Base-by-base conservation (phyloP, 1,140 invertebrate genomes). In the Drosophila sucinea region DNA sequence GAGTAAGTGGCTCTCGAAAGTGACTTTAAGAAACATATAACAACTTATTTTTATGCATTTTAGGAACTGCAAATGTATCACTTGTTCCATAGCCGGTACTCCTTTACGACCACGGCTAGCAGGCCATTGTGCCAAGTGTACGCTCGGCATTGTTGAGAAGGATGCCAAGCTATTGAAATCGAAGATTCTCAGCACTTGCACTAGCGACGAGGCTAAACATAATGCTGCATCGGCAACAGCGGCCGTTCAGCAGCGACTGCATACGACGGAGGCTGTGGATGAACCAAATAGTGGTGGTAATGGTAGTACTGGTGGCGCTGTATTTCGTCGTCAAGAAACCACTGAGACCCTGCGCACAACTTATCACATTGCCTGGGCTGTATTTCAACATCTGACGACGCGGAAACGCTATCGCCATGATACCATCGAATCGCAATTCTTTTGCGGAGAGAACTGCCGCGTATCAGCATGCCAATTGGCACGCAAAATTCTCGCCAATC, bases 321-420 rank as follows among this genome's bases (percentile, higher is more conserved):
- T 72, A 29, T 67, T 80, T 57, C 73, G 84, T 3, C 77, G 83
- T 3, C 83, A 79, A 29, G 70, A 81, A 1, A 72, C 81, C 65
- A 61, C 73, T 17, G 77, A 70, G 11, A 64, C 79, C 5, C 58
- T 89, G 69, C 75, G 83, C 33, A 87, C 80, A 40, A 89, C 85
- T 60, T 92, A 92, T 73, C 91, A 92, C 67, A 77, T 92, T 25
- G 81, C 90, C 51, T 92, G 91, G 91, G 91, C 86, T 17, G 91
- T 92, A 11, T 92, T 92, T 10, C 82, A 86, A 67, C 83, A 86
- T 51, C 11, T 86, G 60, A 79, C 83, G 7, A 89, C 83, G 17
- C 67, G 90, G 4, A 90, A 91, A 65, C 90, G 90, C 58, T 91
- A 90, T 61, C 81, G 77, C 41, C 77, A 87, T 38, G 73, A 90